Percentiles rank a stretch among this genome's conserved stretches.
These are phyloP conservation scores for Acanthisitta chloris DNA, from an alignment of 2,113 vertebrate genomes.

Conservation along the genomic window DNA sequence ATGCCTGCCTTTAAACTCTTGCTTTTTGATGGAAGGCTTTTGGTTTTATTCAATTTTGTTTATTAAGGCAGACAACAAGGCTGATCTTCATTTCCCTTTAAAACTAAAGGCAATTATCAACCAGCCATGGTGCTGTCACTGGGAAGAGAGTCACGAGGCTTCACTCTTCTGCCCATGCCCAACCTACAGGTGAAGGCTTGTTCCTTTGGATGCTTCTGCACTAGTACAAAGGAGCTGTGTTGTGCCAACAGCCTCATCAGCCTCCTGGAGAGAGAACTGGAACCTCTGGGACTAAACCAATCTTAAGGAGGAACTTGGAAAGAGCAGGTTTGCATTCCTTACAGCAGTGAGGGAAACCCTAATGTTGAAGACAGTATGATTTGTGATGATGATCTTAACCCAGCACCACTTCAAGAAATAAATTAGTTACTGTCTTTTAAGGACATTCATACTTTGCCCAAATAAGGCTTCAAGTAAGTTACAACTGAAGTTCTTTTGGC, in stretches of 20 bases:
- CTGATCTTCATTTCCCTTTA: neutral
- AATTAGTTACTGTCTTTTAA: conserved; percentile 34
- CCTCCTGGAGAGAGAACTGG: neutral
- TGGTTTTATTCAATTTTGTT: neutral
- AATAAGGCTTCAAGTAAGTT: conserved; percentile 47
- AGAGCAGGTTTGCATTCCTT: neutral
- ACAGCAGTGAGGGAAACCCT: neutral
- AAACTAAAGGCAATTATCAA: neutral
- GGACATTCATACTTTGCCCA: conserved; percentile 48
- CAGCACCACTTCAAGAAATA: conserved; percentile 2
- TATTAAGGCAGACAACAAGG: neutral
- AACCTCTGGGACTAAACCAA: neutral
- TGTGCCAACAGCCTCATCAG: neutral
- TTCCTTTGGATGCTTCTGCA: neutral
- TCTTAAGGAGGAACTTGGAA: neutral
- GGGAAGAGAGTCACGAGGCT: neutral
- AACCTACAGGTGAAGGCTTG: neutral
- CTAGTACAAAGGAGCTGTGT: neutral
- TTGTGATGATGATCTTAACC: conserved; percentile 38
- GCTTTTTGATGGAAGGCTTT: accelerated
- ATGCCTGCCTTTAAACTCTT: neutral
- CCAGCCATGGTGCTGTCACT: neutral
- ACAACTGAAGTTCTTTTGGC: conserved; percentile 31
- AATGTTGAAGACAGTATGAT: neutral
- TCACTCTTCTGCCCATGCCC: neutral